Evolutionary conservation across 2,888 invertebrate species (phyloP), one percentile per base, ranked within the genome.

Genomic region (Chymomyza fuscimana): DNA sequence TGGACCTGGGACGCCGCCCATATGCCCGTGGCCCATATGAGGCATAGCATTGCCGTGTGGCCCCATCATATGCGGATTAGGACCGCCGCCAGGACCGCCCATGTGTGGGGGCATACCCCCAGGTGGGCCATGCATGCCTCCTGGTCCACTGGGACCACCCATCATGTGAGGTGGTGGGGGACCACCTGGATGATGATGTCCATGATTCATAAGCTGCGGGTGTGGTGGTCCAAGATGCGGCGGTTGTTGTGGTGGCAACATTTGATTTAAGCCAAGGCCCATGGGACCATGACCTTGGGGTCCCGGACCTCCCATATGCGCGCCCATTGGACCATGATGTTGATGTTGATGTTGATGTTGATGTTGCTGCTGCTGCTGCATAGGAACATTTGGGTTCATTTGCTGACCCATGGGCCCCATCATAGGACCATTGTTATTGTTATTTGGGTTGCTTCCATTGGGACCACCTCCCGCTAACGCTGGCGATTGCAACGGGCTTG

Each of bases 321-420:
- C 70, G 92, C 93, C 93, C 72, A 76, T 84, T 5, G 81, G 87
- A 63, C 81, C 88, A 91, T 92, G 74, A 12, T 79, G 70, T 5
- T 82, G 87, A 3, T 85, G 84, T 36, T 79, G 80, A 56, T 78
- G 79, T n/a, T n/a, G n/a, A n/a, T n/a, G n/a, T n/a, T n/a, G n/a
- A n/a, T n/a, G n/a, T 54, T 74, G 73, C 1, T 81, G 81, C 40
- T 81, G 86, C 78, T 88, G 90, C 77, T 89, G 90, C 90, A 92
- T 91, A 91, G 92, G 91, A 92, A 92, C 91, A 89, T 92, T 91
- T 77, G 91, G 91, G 83, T 91, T 91, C 91, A 92, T 91, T 81
- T 87, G 90, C 78, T 89, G 90, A 67, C 89, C 89, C 80, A 86
- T 85, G 62, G 87, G 87, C 72, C 84, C 73, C 78, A 85, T 83